Percentiles rank a stretch among this genome's conserved stretches.
Conservation (phyloP, 2,797 vertebrate species). For the Coreius guichenoti region DNA sequence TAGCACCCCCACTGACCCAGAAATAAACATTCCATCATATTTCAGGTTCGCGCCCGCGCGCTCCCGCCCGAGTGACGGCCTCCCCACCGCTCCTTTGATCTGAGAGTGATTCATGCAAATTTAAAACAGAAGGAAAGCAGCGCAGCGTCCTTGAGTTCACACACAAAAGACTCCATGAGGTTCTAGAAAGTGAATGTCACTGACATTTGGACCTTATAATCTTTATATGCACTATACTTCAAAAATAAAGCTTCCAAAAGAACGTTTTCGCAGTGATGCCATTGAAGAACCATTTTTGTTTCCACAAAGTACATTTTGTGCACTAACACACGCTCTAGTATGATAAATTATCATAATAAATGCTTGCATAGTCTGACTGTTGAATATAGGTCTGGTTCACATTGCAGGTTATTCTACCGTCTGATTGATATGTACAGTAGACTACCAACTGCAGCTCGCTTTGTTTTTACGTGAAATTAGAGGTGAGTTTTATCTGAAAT, state of each 20-base stretch:
- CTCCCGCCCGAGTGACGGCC: conserved; percentile 49
- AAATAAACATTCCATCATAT: conserved; percentile 29
- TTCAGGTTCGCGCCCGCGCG: neutral
- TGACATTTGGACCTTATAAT: neutral
- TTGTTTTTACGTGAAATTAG: neutral
- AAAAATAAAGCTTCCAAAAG: neutral
- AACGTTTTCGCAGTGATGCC: neutral
- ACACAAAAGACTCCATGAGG: neutral
- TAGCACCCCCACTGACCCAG: conserved; percentile 32
- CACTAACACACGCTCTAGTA: neutral
- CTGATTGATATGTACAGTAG: neutral
- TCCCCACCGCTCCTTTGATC: conserved; percentile 52
- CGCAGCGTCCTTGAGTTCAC: conserved; percentile 38
- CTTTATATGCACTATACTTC: neutral
- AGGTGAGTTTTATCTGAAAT: neutral
- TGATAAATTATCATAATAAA: neutral
- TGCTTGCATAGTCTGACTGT: neutral
- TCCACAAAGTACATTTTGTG: neutral
- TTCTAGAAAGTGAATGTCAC: no score
- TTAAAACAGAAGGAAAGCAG: conserved; percentile 24
- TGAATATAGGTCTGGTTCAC: neutral
- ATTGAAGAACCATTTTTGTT: neutral
- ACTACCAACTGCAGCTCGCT: neutral
- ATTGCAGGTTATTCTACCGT: neutral
- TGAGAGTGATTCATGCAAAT: conserved; percentile 53